phyloP scores from a whole-genome alignment of 2,113 vertebrate genomes.

The Odocoileus virginianus region DNA sequence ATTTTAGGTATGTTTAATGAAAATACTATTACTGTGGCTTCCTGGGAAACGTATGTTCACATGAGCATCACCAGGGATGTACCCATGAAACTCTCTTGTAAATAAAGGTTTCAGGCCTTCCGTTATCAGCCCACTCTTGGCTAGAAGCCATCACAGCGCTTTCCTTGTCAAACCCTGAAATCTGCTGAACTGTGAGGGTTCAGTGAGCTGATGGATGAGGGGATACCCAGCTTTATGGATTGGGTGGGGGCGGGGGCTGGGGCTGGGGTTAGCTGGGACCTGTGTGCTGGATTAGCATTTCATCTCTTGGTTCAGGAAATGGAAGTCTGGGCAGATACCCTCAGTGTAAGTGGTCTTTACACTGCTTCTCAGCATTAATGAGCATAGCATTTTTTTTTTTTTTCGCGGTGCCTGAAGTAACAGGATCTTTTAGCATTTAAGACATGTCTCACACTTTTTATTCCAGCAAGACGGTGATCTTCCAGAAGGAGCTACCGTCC shows the following conservation, averaged over 20 bases:
- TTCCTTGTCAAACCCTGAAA: neutral
- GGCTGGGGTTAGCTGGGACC: neutral
- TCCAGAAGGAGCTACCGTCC: constrained; percentile 96
- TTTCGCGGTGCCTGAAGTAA: neutral
- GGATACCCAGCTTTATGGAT: neutral
- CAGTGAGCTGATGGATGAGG: neutral
- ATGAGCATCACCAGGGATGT: neutral
- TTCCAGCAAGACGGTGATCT: constrained; percentile 83
- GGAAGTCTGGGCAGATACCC: neutral
- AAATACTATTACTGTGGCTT: neutral
- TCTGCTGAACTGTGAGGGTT: neutral
- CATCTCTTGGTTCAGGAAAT: neutral
- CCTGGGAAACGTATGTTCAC: neutral
- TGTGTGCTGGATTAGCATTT: neutral
- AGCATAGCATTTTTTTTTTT: neutral
- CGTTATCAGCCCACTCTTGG: neutral
- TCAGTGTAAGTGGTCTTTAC: neutral
- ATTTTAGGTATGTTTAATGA: neutral
- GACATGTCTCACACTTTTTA: neutral
- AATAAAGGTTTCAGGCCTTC: neutral
- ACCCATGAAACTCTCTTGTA: neutral
- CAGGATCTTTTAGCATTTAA: constrained; percentile 26
- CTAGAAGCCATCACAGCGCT: neutral
- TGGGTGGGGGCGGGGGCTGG: neutral
- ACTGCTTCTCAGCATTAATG: neutral